Base-by-base conservation (phyloP, 1,140 invertebrate genomes). In the Trissolcus basalis region DNA sequence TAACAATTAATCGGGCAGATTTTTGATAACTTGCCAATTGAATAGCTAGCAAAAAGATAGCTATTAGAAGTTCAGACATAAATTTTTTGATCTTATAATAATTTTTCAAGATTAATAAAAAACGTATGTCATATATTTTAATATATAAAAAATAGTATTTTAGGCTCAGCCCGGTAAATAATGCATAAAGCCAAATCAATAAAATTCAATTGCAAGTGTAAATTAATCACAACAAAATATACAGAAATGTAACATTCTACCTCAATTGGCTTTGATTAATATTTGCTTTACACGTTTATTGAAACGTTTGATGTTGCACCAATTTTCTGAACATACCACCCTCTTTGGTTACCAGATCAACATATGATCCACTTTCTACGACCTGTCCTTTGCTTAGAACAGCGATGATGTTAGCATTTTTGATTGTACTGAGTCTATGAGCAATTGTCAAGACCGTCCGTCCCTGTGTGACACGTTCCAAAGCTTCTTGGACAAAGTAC, bases 361-460 rank as follows among this genome's bases (percentile, higher is more conserved):
- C 83, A 82, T 98, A 98, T 0, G 90, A 91, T 15, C 97, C 98
- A 58, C 91, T 89, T 86, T 99, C 98, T 0, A 92, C 91, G 0
- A 99, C 91, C 39, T 84, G 80, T 0, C 98, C 98, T 44, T 93
- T 89, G 16, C 95, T 91, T 36, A 99, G 85, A 0, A 99, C 97
- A 0, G 96, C 93, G 49, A 99, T 99, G 79, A 92, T 90, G 87
- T 97, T 92, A 0, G 96, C 96, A 81, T 96, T 94, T 80, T 95
- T 93, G 67, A 98, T 96, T 0, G 97, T 98, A 75, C 96, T 97
- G 7, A 98, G 88, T 55, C 97, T 90, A 83, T 98, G 97, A 9
- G 97, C 97, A 74, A 98, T 98, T 0, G 96, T 96, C 4, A 98
- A 85, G 0, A 97, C 95, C 0, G 97, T 98, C 47, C 96, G 91